Evolutionary conservation across 2,113 vertebrate genomes (phyloP).

Genomic region (Cinclus mexicanus): DNA sequence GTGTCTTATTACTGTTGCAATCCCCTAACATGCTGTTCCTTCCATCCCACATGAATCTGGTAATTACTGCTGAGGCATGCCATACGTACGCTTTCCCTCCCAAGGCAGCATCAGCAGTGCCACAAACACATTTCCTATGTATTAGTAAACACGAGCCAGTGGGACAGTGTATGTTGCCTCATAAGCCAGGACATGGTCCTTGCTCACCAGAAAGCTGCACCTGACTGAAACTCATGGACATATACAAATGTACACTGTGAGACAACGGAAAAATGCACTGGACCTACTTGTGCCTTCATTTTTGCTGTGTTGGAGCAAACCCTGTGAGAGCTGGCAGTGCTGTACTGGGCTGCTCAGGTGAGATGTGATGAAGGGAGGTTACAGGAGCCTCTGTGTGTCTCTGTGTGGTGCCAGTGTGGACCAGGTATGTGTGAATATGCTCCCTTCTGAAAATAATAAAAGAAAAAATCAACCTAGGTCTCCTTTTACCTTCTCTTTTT

Average conservation of each 20-base stretch:
- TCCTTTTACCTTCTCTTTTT: background rate
- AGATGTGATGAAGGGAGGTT: background rate
- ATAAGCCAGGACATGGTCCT: background rate
- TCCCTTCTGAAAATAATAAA: background rate
- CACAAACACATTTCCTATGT: background rate
- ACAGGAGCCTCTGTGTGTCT: background rate
- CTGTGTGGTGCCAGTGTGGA: background rate
- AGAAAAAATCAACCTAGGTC: background rate
- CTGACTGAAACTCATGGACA: background rate
- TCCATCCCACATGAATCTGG: conserved; percentile 57
- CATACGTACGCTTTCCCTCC: background rate
- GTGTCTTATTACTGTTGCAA: conserved; percentile 59
- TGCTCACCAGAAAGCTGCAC: background rate
- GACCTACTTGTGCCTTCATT: background rate
- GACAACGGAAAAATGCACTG: background rate
- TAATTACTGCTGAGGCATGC: conserved; percentile 55
- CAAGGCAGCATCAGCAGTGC: background rate
- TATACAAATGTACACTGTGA: background rate
- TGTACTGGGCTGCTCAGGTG: background rate
- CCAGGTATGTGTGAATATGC: background rate
- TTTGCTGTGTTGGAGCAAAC: background rate
- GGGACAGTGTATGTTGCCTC: background rate
- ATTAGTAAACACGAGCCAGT: background rate
- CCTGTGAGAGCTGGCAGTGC: background rate
- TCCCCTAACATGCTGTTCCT: conserved; percentile 60